Evolutionary conservation across 2,888 invertebrate species (phyloP), one percentile per base, ranked within the genome.

Genomic region (Abrostola triplasia): DNA sequence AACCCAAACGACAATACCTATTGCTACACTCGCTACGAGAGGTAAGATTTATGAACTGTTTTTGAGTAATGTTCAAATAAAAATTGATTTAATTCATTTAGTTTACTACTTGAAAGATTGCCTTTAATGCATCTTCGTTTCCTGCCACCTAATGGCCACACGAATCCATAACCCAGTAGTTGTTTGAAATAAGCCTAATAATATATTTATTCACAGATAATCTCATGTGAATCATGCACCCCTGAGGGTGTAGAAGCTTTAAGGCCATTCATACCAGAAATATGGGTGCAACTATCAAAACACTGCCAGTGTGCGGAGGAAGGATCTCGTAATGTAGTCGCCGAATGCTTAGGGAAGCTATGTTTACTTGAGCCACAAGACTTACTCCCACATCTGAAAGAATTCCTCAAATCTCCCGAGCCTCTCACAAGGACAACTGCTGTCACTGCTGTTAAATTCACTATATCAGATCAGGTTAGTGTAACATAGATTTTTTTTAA

Each of bases 271-370:
- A 97, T 98, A 71, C 97, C 97, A 64, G 97, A 97, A 63, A 98
- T 99, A 83, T 99, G 99, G 99, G 95, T 96, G 56, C 97, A 99
- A 87, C 93, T 99, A 42, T 98, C 99, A 81, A 96, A 97, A 82
- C 99, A 99, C 88, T 99, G 99, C 82, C 98, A 99, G 90, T 99
- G 99, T 87, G 96, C 97, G 0, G 99, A 99, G 92, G 99, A 99
- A 92, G 99, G 99, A 47, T 99, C 99, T 7, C 96, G 99, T 67
- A 99, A 99, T 91, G 99, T 99, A 6, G 95, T 99, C 2, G 99
- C 99, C 0, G 99, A 99, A 93, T 99, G 99, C 90, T 95, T 99
- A 75, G 99, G 98, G 64, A 99, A 99, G 94, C 95, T 99, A 63
- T 99, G 99, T 42, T 95, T 99, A 56, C 97, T 99, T 64, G 98